Conservation (phyloP, 2,113 vertebrate species). For the Thinocorus orbignyianus region DNA sequence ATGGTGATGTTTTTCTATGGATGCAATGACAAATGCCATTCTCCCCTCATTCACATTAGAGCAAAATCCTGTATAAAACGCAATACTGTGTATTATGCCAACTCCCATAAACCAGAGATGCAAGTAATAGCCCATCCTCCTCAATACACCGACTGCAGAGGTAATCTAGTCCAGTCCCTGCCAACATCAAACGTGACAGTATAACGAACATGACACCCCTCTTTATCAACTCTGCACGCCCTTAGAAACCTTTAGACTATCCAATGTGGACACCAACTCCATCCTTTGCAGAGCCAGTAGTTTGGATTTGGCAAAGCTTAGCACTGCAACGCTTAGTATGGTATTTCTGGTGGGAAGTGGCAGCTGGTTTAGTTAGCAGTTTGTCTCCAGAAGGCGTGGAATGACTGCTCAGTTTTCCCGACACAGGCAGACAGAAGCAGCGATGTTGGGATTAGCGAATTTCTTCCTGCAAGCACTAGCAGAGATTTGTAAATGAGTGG, state of each 20-base stretch:
- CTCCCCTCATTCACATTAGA: neutral
- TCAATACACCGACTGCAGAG: neutral
- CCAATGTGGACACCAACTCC: neutral
- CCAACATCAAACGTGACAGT: neutral
- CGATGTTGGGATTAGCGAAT: neutral
- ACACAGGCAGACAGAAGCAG: neutral
- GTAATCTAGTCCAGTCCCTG: neutral
- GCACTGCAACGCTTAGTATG: neutral
- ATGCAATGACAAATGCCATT: neutral
- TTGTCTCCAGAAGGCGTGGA: neutral
- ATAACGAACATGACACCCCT: neutral
- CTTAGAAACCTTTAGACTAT: neutral
- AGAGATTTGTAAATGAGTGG: constrained; percentile 45
- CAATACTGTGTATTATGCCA: neutral
- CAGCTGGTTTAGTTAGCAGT: neutral
- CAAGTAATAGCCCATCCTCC: neutral
- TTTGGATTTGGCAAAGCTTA: neutral
- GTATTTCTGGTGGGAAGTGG: neutral
- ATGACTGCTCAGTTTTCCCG: neutral
- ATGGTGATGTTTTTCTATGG: neutral
- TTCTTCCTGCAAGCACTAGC: neutral
- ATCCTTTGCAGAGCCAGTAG: neutral
- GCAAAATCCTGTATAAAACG: neutral
- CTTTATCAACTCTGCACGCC: neutral
- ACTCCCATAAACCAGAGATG: neutral